Evolutionary conservation across 2,797 vertebrate species (phyloP).

Genomic region (Pipistrellus nathusii): DNA sequence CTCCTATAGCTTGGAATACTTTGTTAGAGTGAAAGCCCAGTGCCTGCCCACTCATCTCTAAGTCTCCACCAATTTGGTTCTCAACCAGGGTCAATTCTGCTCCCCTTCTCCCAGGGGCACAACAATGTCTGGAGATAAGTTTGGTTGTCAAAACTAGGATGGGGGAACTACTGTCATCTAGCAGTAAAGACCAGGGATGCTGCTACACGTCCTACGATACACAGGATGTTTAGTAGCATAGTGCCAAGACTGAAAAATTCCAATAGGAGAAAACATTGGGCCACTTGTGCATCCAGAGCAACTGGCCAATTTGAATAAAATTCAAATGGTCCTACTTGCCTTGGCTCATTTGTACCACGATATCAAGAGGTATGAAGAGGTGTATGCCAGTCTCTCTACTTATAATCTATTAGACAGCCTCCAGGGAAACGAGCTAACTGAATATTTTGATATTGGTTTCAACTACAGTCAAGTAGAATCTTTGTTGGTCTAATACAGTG

Average conservation of each 20-base stretch:
- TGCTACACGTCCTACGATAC: background rate
- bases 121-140: background rate
- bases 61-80: background rate
- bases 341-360: background rate
- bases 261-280: background rate
- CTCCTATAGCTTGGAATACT: background rate
- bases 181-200: background rate
- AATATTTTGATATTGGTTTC: constrained; percentile 15
- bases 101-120: background rate
- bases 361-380: constrained; percentile 21
- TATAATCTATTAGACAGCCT: background rate
- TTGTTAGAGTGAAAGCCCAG: background rate
- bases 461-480: constrained; percentile 26
- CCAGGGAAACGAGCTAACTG: background rate
- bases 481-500: background rate
- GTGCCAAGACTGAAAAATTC: background rate
- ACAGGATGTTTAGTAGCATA: background rate
- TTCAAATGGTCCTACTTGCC: background rate
- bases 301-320: constrained; percentile 9
- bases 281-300: background rate
- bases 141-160: background rate
- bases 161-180: background rate
- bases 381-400: background rate
- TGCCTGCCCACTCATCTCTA: background rate
- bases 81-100: background rate